phyloP scores from a whole-genome alignment of 2,888 invertebrate species.

The Chloromyia formosa region DNA sequence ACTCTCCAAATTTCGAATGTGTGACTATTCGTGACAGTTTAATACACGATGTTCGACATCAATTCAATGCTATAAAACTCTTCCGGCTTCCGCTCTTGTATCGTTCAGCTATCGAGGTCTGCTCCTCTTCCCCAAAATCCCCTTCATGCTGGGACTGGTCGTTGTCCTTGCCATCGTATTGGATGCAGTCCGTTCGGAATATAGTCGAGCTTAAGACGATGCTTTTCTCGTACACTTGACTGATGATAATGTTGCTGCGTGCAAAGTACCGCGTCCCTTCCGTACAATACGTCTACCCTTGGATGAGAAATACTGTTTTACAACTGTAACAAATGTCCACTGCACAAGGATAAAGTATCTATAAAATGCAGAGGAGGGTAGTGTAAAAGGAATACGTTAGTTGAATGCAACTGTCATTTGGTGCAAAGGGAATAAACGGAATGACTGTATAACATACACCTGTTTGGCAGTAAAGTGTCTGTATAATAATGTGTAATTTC shows the following conservation, averaged over 20 bases:
- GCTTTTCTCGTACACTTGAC: background rate
- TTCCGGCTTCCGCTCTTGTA: background rate
- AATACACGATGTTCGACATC: constrained; percentile 20
- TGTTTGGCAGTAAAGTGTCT: too few relatives aligned
- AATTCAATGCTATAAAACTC: constrained; percentile 22
- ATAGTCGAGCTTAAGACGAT: background rate
- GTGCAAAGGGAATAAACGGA: too few relatives aligned
- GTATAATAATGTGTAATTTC: too few relatives aligned
- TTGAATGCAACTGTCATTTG: too few relatives aligned
- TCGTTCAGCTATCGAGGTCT: background rate
- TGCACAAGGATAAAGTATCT: background rate
- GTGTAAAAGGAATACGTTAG: background rate
- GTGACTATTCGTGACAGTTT: constrained; percentile 24
- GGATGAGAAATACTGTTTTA: background rate
- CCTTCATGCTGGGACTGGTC: background rate
- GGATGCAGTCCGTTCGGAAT: background rate
- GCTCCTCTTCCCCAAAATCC: background rate
- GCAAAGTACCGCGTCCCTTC: background rate
- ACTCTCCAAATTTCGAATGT: background rate
- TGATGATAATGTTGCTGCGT: background rate
- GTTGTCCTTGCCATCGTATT: background rate
- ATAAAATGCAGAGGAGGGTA: background rate
- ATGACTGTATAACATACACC: too few relatives aligned
- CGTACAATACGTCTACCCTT: background rate
- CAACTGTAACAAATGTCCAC: background rate